Conservation (phyloP, 2,888 invertebrate genomes). For the Himalopsyche tibetana region DNA sequence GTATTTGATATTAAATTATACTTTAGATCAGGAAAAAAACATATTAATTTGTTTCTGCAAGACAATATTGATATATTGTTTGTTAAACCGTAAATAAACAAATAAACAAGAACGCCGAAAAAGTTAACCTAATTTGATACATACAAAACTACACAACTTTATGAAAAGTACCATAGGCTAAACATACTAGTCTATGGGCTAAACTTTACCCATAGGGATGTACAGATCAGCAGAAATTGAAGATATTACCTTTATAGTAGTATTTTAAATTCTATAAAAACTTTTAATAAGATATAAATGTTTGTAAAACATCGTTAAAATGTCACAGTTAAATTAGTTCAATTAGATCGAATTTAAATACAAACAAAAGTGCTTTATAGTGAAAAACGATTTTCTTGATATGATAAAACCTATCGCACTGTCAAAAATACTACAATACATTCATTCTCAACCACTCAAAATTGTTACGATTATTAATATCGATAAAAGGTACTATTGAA, state of each 20-base stretch:
- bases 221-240: background rate
- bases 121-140: background rate
- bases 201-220: background rate
- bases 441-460: no score
- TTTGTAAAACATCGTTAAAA: no score
- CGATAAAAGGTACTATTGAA: no score
- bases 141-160: background rate
- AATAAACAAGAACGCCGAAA: constrained; percentile 11
- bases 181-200: background rate
- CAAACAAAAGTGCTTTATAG: no score
- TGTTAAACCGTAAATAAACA: background rate
- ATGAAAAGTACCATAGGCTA: background rate
- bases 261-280: no score
- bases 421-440: no score
- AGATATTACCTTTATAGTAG: background rate
- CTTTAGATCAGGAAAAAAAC: background rate
- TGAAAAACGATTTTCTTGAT: no score
- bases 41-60: background rate
- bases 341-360: no score
- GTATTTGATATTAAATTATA: background rate
- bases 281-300: no score
- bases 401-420: no score
- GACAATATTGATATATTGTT: background rate
- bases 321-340: no score
- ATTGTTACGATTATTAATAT: no score